Conservation (phyloP, 2,888 invertebrate genomes). For the Leptinotarsa tumamoca region DNA sequence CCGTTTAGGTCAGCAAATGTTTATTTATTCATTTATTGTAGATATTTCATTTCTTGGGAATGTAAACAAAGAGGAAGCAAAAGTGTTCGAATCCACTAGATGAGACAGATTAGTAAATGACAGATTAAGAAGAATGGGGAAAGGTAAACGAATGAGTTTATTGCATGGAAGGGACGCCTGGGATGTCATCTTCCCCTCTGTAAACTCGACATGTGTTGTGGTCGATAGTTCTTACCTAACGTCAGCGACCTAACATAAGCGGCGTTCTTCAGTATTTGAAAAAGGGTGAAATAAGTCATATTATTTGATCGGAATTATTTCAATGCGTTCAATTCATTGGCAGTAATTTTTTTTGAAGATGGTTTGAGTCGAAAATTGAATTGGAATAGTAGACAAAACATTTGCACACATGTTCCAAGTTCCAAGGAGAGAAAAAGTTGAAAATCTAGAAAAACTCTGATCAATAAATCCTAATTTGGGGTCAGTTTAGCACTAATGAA, state of each 20-base stretch:
- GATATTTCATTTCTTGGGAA: not conserved
- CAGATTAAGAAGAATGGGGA: not conserved
- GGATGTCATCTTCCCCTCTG: not conserved
- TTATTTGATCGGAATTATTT: not conserved
- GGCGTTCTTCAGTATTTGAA: not conserved
- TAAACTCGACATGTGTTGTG: not conserved
- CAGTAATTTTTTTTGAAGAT: too few species aligned
- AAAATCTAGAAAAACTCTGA: too few species aligned
- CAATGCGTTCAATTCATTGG: not conserved
- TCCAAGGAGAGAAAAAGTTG: too few species aligned
- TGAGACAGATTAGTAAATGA: not conserved
- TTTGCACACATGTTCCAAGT: too few species aligned
- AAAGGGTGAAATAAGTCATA: not conserved
- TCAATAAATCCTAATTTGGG: too few species aligned
- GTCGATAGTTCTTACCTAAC: conserved; percentile 7
- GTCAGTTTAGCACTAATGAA: too few species aligned
- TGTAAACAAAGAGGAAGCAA: not conserved
- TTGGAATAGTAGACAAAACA: too few species aligned
- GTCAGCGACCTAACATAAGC: conserved; percentile 7
- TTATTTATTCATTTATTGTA: not conserved
- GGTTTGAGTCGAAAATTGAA: too few species aligned
- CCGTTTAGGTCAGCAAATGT: conserved; percentile 13
- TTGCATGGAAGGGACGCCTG: not conserved
- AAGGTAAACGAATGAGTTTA: not conserved
- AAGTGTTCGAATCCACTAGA: not conserved